Base-by-base conservation (phyloP, 2,113 vertebrate species). In the Chlorodrepanis virens region DNA sequence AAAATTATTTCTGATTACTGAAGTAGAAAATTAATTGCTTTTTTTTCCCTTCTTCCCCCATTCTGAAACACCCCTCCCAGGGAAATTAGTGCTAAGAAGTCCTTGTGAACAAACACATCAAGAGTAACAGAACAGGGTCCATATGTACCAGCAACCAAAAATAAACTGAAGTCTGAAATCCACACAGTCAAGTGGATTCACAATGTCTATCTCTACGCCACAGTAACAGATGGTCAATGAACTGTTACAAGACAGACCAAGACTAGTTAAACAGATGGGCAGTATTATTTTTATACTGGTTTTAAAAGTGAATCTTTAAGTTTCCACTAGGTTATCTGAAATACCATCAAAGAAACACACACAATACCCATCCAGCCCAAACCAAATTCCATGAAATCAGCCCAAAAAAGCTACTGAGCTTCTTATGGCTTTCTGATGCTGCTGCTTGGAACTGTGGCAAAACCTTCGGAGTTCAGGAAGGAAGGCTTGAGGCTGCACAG, bases 81-180 rank as follows among this genome's bases (percentile, higher is more conserved):
- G 64, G 76, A 96, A 92, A 93, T 78, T 65, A 90, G 53, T 53
- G 71, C 80, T 64, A 82, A 83, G 49, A 97, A 93, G 87, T 96
- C 91, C 92, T 97, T 96, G 92, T 93, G 96, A 98, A 97, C 95
- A 97, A 97, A 97, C 93, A 98, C 95, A 96, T 74, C 94, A 80
- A 97, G 91, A 97, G 95, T 95, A 97, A 96, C 96, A 97, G 96
- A 97, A 97, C 96, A 95, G 13, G 87, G 97, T 96, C 97, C 97
- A 97, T 98, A 97, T 97, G 98, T 67, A 98, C 90, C 83, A 97
- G 94, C 87, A 96, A 97, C 95, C 97, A 96, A 96, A 98, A 98
- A 96, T 97, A 96, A 97, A 97, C 91, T 57, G 29, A 84, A 97
- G 95, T 96, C 93, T 95, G 97, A 98, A 98, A 97, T 96, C 94